A percentile compares a stretch with the other conserved stretches of the same genome.
These are phyloP conservation scores for Eupsilia transversa DNA, from an alignment of 2,888 invertebrate species.

Conservation along the genomic window DNA sequence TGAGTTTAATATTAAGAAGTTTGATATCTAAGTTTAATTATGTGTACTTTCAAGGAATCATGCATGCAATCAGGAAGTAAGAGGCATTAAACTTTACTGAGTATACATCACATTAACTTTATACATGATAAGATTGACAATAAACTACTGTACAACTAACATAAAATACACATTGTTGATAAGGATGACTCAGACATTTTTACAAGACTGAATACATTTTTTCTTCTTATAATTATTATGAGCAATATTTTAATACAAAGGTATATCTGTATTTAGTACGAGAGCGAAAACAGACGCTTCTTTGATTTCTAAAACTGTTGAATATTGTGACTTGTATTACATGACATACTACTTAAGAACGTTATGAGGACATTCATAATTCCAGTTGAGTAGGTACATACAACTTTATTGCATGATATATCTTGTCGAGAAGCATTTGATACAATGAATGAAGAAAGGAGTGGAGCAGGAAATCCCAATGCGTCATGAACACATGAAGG, in stretches of 20 bases:
- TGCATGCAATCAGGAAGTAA: constrained; percentile 32
- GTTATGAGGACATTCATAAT: constrained; percentile 62
- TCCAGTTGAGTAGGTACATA: constrained; percentile 7
- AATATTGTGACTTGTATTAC: constrained; percentile 52
- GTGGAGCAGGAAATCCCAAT: constrained; percentile 27
- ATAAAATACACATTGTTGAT: constrained; percentile 63
- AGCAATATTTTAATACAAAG: constrained; percentile 60
- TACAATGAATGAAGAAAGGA: constrained; percentile 32
- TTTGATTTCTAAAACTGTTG: constrained; percentile 64
- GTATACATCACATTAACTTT: constrained; percentile 32
- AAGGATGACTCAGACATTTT: constrained; percentile 63
- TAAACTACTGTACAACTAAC: constrained; percentile 63
- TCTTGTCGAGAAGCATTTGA: constrained; percentile 16
- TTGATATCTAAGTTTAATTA: not conserved
- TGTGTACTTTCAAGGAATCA: constrained; percentile 30
- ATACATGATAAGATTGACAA: constrained; percentile 54
- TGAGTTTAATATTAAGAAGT: not conserved
- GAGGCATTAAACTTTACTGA: constrained; percentile 54
- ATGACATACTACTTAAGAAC: constrained; percentile 50
- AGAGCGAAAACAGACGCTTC: constrained; percentile 62
- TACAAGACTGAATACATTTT: constrained; percentile 60
- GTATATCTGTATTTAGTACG: constrained; percentile 56
- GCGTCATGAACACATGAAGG: constrained; percentile 2
- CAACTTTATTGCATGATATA: constrained; percentile 30
- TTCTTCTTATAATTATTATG: constrained; percentile 44